These are phyloP conservation scores for Amniataba percoides DNA, from an alignment of 2,797 vertebrate genomes.

Conservation along the genomic window DNA sequence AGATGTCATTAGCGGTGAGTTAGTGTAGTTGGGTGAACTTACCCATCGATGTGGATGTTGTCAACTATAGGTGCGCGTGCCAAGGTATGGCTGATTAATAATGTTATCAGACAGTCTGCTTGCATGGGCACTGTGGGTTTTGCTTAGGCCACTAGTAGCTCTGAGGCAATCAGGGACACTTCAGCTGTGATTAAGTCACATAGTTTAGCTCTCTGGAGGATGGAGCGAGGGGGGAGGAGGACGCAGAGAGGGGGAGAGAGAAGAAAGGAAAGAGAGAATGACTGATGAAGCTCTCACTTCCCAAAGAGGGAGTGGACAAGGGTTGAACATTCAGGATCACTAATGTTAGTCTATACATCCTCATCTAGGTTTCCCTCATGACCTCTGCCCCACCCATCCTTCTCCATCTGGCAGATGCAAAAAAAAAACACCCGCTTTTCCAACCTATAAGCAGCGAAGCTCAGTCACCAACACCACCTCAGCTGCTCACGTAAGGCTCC, in stretches of 20 bases:
- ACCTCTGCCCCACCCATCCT: constrained; percentile 58
- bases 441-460: constrained; percentile 25
- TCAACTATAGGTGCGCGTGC: background rate
- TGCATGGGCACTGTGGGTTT: constrained; percentile 51
- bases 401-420: constrained; percentile 63
- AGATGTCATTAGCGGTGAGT: background rate
- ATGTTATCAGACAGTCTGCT: constrained; percentile 53
- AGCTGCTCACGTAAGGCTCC: constrained; percentile 83
- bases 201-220: constrained; percentile 67
- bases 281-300: constrained; percentile 73
- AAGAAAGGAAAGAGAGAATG: constrained; percentile 34
- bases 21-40: background rate
- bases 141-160: constrained; percentile 60
- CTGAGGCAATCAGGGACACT: constrained; percentile 72
- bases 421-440: constrained; percentile 28
- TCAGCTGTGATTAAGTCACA: constrained; percentile 82
- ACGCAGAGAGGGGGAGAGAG: constrained; percentile 2
- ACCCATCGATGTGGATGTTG: constrained; percentile 10
- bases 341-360: constrained; percentile 75
- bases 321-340: constrained; percentile 68
- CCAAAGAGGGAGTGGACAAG: constrained; percentile 56
- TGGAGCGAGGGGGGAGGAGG: constrained; percentile 17
- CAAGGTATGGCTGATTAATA: constrained; percentile 46
- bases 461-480: constrained; percentile 35
- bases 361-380: constrained; percentile 71